These are phyloP conservation scores for Turritopsis rubra DNA, from an alignment of 30 jellyfish, hydroid and myxozoan species.

Conservation along the genomic window DNA sequence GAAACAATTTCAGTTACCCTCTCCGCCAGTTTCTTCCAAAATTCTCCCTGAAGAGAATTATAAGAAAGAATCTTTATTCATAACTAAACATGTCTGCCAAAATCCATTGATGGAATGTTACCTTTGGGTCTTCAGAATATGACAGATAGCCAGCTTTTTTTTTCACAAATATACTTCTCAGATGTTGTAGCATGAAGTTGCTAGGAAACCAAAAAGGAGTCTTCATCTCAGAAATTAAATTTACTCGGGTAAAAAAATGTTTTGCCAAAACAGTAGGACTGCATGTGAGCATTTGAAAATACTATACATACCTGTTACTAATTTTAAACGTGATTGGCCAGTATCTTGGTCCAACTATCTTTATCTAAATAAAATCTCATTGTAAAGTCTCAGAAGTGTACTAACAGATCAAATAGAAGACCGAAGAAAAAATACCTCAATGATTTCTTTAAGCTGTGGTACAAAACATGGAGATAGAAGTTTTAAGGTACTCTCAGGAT, in stretches of 20 bases:
- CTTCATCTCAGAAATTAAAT: not conserved
- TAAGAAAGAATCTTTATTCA: no score
- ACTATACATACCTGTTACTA: conserved; percentile 24
- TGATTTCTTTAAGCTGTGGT: conserved; percentile 64
- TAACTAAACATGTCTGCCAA: no score
- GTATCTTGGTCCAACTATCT: conserved; percentile 69
- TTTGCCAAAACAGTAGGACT: no score
- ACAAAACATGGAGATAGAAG: conserved; percentile 82
- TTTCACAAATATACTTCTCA: conserved; percentile 54
- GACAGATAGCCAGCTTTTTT: conserved; percentile 85
- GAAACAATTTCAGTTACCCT: no score
- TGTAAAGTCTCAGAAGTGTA: no score
- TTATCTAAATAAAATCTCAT: conserved; percentile 32
- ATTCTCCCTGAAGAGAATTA: no score
- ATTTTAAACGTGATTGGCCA: conserved; percentile 61
- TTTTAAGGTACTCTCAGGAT: conserved; percentile 49
- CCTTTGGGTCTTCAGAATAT: conserved; percentile 93
- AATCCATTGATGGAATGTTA: no score
- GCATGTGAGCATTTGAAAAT: no score
- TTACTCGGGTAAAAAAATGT: conserved; percentile 1
- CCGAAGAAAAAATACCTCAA: conserved; percentile 60
- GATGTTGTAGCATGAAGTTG: conserved; percentile 25
- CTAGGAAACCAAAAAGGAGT: conserved; percentile 19
- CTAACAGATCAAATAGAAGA: no score
- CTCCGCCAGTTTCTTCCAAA: no score